Conservation (phyloP, 2,797 vertebrate genomes). For the Anomalospiza imberbis region DNA sequence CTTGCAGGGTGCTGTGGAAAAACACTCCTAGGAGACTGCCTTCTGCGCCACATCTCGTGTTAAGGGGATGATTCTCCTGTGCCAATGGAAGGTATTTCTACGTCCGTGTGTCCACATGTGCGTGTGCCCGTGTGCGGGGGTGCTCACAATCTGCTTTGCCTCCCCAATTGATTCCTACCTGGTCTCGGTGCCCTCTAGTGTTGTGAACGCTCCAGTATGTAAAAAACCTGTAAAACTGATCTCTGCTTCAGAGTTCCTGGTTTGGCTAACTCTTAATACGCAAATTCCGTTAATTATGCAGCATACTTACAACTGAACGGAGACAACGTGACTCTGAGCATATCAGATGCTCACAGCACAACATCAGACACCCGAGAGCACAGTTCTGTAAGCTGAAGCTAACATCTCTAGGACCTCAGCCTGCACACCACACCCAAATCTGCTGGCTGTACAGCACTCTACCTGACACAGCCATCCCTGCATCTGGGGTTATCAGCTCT, state of each 20-base stretch:
- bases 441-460: too few species aligned
- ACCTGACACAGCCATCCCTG: neutral
- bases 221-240: neutral
- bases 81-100: rapidly evolving
- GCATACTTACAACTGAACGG: neutral
- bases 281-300: neutral
- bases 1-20: neutral
- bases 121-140: rapidly evolving
- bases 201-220: neutral
- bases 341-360: too few species aligned
- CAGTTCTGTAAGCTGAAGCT: rapidly evolving
- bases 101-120: neutral
- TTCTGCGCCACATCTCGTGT: too few species aligned
- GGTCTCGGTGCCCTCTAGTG: neutral
- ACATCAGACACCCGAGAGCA: neutral
- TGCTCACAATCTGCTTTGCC: rapidly evolving
- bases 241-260: neutral
- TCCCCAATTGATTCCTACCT: rapidly evolving
- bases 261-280: neutral
- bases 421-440: neutral
- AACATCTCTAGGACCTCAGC: neutral
- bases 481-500: neutral
- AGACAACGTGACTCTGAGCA: rapidly evolving
- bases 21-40: neutral
- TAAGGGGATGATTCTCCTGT: neutral